Evolutionary conservation across 1,140 invertebrate species (phyloP).

Genomic region (Elymnias hypermnestra): DNA sequence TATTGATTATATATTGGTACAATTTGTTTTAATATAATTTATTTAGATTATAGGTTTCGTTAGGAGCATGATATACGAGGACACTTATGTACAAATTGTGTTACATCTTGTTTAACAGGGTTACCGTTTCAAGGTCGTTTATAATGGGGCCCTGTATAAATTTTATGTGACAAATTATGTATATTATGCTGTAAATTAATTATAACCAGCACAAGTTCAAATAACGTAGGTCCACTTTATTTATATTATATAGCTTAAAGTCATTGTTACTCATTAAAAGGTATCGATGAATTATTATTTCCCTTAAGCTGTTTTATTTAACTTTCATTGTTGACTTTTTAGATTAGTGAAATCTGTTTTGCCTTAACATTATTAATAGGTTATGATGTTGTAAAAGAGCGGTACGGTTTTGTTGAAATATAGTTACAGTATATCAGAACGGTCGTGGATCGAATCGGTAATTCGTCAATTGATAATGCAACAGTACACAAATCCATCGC

Average conservation of each 20-base stretch:
- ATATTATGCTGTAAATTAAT: conserved; percentile 54
- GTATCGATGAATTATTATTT: conserved; percentile 37
- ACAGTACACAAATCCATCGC: conserved; percentile 59
- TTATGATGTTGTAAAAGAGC: conserved; percentile 67
- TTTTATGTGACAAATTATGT: conserved; percentile 20
- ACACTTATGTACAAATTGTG: conserved; percentile 16
- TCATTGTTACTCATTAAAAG: conserved; percentile 48
- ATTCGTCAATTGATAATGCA: conserved; percentile 67
- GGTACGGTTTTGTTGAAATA: conserved; percentile 67
- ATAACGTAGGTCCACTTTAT: conserved; percentile 69
- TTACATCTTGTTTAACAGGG: conserved; percentile 13
- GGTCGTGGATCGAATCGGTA: conserved; percentile 53
- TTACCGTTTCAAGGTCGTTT: conserved; percentile 1
- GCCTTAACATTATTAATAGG: conserved; percentile 73
- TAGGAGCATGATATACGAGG: conserved; percentile 40
- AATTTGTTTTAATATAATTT: conserved; percentile 74
- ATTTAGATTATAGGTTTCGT: conserved; percentile 58
- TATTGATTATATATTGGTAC: conserved; percentile 73
- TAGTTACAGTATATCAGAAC: conserved; percentile 60
- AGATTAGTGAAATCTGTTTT: conserved; percentile 73
- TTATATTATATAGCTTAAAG: conserved; percentile 57
- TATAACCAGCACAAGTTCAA: conserved; percentile 71
- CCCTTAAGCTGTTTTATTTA: conserved; percentile 70
- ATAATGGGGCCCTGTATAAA: neutral
- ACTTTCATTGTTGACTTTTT: conserved; percentile 72